Base-by-base conservation (phyloP, 2,113 vertebrate genomes). In the Psilopsiagon aurifrons region DNA sequence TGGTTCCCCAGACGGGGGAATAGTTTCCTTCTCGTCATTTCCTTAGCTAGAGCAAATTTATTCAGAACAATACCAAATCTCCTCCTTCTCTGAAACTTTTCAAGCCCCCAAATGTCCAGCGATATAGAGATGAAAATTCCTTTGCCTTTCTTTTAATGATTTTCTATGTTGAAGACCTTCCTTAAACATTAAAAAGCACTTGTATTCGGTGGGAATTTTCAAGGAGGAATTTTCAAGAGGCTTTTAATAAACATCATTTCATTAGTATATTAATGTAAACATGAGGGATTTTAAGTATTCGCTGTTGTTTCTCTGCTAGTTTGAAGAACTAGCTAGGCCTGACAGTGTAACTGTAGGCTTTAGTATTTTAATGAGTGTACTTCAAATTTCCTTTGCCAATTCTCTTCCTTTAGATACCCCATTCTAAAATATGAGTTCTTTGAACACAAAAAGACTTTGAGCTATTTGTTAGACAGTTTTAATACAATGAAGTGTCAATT, bases 1-100 rank as follows among this genome's bases (percentile, higher is more conserved):
- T 98, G 97, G 98, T 98, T 98, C 98, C 99, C 96, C 98, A 98
- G 98, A 98, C 76, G 87, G 98, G 92, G 93, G 95, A 98, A 98
- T 98, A 97, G 98, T 98, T 99, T 99, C 98, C 99, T 98, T 97
- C 98, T 97, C 97, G 98, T 99, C 98, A 98, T 98, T 99, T 99
- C 99, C 99, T 98, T 84, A 84, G 89, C 71, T 83, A 95, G 39
- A 86, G 93, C 97, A 98, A 97, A 98, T 97, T 96, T 95, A 97
- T 94, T 97, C 96, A 83, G 95, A 97, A 98, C 97, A 96, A 97
- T 97, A 90, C 95, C 59, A 85, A 95, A 94, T 90, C 71, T 93
- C 91, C 91, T 92, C 80, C 86, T 93, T 88, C 78, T 78, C 87
- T 83, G 51, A 92, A 92, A 86, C 31, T 37, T 95, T 96, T 70